These are phyloP conservation scores for Stichopus chloronotus DNA, from an alignment of 35 echinoderm and acorn worm genomes.

Conservation along the genomic window DNA sequence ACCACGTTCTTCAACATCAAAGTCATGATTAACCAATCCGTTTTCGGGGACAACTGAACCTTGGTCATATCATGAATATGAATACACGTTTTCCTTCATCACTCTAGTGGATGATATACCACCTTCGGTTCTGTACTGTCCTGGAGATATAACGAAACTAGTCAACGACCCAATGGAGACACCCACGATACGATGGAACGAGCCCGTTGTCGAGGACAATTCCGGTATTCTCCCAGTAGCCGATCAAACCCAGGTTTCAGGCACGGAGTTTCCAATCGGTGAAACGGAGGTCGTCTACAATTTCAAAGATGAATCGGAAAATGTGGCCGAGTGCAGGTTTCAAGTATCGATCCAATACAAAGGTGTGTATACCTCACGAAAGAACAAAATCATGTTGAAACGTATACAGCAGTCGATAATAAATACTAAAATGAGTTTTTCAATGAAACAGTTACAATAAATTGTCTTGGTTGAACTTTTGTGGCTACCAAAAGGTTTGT, in stretches of 20 bases:
- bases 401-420: not conserved
- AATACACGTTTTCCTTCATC: not conserved
- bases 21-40: no score
- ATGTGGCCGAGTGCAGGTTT: slow-evolving; percentile 31
- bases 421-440: not conserved
- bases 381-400: not conserved
- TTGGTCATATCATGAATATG: no score
- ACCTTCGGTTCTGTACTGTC: not conserved
- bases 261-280: slow-evolving; percentile 8
- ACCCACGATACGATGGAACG: not conserved
- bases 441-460: not conserved
- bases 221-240: not conserved
- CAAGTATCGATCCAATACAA: not conserved
- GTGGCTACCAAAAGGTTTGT: not conserved
- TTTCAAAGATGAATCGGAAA: slow-evolving; percentile 30
- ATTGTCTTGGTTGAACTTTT: not conserved
- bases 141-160: slow-evolving; percentile 23
- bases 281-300: slow-evolving; percentile 22
- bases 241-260: not conserved
- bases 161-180: not conserved
- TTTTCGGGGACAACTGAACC: no score
- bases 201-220: slow-evolving; percentile 20
- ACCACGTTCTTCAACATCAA: no score
- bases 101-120: slow-evolving; percentile 2
- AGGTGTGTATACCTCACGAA: not conserved